Evolutionary conservation across 2,888 invertebrate species (phyloP).

Genomic region (Calameuta filiformis): DNA sequence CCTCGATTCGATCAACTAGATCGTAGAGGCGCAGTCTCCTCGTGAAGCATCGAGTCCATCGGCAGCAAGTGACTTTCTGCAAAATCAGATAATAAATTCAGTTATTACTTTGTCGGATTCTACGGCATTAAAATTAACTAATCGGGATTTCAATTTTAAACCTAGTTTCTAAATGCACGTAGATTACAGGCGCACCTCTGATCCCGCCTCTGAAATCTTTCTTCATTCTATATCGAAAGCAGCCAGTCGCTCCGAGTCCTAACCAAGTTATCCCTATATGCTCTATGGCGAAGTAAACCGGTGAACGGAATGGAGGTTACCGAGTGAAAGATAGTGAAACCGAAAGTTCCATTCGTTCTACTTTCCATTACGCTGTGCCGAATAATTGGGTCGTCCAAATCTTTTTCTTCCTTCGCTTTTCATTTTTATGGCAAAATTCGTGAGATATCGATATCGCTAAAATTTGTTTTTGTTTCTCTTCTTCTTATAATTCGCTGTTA

Average conservation of each 20-base stretch:
- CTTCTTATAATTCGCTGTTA: not conserved
- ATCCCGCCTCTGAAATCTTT: not conserved
- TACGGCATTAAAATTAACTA: not conserved
- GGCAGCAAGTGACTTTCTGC: not conserved
- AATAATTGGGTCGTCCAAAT: conserved; percentile 36
- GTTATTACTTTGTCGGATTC: not conserved
- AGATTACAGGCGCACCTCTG: not conserved
- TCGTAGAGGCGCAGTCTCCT: not conserved
- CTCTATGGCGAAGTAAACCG: conserved; percentile 21
- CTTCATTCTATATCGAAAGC: not conserved
- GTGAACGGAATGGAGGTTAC: conserved; percentile 40
- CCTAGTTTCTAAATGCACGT: not conserved
- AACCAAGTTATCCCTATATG: not conserved
- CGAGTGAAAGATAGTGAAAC: conserved; percentile 58
- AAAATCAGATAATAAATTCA: not conserved
- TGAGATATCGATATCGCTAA: not conserved
- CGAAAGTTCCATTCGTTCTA: conserved; percentile 59
- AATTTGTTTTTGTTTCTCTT: too few species aligned
- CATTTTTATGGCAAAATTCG: not conserved
- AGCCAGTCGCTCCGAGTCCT: not conserved
- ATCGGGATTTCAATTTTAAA: not conserved
- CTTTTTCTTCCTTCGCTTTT: not conserved
- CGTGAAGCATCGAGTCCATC: not conserved
- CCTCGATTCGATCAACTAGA: conserved; percentile 18
- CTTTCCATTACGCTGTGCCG: conserved; percentile 52